Evolutionary conservation across 1,140 invertebrate species (phyloP).

Genomic region (Macrotrachela quadricornifera): DNA sequence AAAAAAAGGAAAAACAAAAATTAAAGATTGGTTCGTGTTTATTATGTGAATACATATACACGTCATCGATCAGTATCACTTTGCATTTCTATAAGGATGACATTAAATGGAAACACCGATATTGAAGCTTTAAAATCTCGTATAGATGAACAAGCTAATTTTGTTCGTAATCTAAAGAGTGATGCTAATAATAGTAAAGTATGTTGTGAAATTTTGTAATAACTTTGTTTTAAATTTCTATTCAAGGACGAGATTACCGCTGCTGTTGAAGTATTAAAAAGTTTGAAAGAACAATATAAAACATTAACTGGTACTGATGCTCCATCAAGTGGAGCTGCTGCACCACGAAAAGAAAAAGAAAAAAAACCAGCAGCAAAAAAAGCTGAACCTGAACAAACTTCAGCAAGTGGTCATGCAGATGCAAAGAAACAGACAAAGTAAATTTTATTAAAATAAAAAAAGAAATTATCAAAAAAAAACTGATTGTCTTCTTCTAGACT

Average conservation of each 20-base stretch:
- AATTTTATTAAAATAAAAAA: not conserved
- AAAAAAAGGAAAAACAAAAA: too few relatives aligned
- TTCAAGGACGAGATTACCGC: slow-evolving; percentile 34
- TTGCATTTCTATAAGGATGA: not conserved
- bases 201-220: not conserved
- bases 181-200: not conserved
- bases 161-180: slow-evolving; percentile 3
- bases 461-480: not conserved
- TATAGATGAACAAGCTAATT: slow-evolving; percentile 5
- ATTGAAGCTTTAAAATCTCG: not conserved
- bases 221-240: not conserved
- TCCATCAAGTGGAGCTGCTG: not conserved
- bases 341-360: slow-evolving; percentile 15
- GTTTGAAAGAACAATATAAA: slow-evolving; percentile 50
- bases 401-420: slow-evolving; percentile 11
- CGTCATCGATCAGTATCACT: not conserved
- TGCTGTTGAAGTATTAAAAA: slow-evolving; percentile 40
- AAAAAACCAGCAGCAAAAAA: slow-evolving; percentile 9
- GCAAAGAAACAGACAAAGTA: slow-evolving; percentile 17
- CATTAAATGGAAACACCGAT: not conserved
- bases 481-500: slow-evolving; percentile 36
- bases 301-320: slow-evolving; percentile 20
- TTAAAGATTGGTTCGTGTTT: too few relatives aligned
- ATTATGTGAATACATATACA: too few relatives aligned
- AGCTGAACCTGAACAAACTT: slow-evolving; percentile 13